Conservation (phyloP, 2,113 vertebrate genomes). For the Oceanites oceanicus region DNA sequence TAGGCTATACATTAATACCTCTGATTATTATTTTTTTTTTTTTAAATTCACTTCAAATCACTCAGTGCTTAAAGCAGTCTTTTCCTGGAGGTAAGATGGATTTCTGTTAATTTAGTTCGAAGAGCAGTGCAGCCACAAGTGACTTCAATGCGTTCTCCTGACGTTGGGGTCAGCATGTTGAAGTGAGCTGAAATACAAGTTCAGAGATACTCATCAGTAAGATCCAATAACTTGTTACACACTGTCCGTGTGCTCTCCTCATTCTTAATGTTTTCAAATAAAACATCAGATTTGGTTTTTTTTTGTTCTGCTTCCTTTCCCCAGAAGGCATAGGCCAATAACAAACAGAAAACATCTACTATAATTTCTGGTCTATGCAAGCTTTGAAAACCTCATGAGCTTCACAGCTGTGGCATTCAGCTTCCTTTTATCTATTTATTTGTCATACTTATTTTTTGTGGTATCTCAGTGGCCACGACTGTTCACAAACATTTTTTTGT, state of each 20-base stretch:
- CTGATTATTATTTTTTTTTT: background rate
- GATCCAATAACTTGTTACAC: background rate
- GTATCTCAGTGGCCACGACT: background rate
- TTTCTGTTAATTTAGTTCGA: background rate
- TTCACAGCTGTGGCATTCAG: background rate
- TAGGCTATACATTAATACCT: background rate
- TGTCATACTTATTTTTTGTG: background rate
- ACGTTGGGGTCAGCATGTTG: background rate
- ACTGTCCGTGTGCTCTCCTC: background rate
- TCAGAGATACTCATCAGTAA: background rate
- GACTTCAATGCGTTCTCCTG: accelerated
- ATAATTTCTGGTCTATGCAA: background rate
- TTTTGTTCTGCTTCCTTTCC: background rate
- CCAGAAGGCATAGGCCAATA: background rate
- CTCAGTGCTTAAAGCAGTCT: background rate
- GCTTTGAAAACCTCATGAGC: background rate
- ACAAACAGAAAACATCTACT: background rate
- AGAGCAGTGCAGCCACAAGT: background rate
- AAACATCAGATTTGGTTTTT: background rate
- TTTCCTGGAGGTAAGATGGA: background rate
- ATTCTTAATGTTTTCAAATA: background rate
- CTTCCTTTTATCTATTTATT: background rate
- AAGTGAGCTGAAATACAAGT: background rate
- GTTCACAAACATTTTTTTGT: background rate
- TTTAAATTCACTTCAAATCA: background rate